These are phyloP conservation scores for Aspiorhynchus laticeps DNA, from an alignment of 2,113 vertebrate species.

Conservation along the genomic window DNA sequence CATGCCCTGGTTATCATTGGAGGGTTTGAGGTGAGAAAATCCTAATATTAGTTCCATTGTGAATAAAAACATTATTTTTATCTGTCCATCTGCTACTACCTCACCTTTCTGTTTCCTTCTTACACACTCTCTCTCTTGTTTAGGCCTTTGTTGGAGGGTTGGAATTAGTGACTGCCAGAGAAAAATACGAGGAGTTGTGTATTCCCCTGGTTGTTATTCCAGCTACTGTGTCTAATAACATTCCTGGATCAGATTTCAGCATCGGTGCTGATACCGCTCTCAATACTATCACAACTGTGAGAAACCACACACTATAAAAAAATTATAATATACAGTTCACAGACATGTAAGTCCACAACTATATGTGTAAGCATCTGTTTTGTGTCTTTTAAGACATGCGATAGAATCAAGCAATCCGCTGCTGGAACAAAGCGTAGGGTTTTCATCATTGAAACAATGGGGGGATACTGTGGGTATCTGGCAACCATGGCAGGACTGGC, in stretches of 20 bases:
- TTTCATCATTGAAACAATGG: conserved; percentile 96
- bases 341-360: neutral
- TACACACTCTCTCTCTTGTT: conserved; percentile 70
- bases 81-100: neutral
- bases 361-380: neutral
- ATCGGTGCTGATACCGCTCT: conserved; percentile 92
- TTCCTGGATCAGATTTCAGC: conserved; percentile 93
- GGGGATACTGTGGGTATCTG: conserved; percentile 92
- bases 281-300: conserved; percentile 86
- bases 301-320: conserved; percentile 36
- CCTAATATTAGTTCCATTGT: neutral
- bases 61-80: neutral
- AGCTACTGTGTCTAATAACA: conserved; percentile 94
- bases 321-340: neutral
- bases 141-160: conserved; percentile 87
- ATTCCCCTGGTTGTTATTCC: conserved; percentile 91
- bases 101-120: neutral
- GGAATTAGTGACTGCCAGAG: conserved; percentile 86
- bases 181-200: conserved; percentile 89
- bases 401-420: conserved; percentile 94
- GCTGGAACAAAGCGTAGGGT: conserved; percentile 93
- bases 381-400: conserved; percentile 84
- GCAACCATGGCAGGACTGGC: conserved; percentile 93
- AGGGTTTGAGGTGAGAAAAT: conserved; percentile 85
- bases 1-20: conserved; percentile 90